phyloP scores from a whole-genome alignment of 2,113 vertebrate genomes.

The Gymnarchus niloticus region DNA sequence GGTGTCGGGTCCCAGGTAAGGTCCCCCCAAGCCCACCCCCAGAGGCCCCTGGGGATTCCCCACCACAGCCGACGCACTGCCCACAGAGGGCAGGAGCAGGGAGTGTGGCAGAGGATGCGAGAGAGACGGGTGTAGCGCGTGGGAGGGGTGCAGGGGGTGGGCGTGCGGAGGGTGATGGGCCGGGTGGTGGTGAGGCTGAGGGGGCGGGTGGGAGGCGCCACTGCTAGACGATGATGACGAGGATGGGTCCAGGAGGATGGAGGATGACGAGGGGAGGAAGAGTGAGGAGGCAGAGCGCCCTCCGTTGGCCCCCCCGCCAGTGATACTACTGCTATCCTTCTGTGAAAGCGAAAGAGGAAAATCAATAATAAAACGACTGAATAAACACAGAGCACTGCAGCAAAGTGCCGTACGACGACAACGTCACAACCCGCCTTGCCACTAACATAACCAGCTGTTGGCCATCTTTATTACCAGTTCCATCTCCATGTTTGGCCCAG shows the following conservation, averaged over 20 bases:
- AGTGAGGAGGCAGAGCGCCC: conserved; percentile 62
- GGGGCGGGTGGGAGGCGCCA: conserved; percentile 49
- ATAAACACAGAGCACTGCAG: background rate
- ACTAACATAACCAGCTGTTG: no score
- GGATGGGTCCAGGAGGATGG: conserved; percentile 63
- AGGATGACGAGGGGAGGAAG: conserved; percentile 66
- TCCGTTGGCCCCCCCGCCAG: conserved; percentile 32
- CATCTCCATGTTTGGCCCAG: no score
- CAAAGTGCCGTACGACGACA: background rate
- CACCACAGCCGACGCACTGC: conserved; percentile 59
- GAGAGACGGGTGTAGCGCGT: conserved; percentile 59
- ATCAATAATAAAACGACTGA: background rate
- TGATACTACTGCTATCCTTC: conserved; percentile 52
- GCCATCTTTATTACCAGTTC: no score
- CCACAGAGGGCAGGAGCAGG: conserved; percentile 74
- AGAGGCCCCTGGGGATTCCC: conserved; percentile 62
- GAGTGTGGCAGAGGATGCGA: conserved; percentile 65
- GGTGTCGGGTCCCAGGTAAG: conserved; percentile 91
- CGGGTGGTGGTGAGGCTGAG: conserved; percentile 56
- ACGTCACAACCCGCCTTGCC: no score
- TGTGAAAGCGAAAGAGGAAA: conserved; percentile 48
- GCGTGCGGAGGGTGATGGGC: conserved; percentile 54
- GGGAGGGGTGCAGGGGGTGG: conserved; percentile 54
- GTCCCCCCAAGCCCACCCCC: conserved; percentile 84
- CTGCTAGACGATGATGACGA: conserved; percentile 56